Conservation (phyloP, 2,888 invertebrate species). For the Pachycephus smyrnensis region DNA sequence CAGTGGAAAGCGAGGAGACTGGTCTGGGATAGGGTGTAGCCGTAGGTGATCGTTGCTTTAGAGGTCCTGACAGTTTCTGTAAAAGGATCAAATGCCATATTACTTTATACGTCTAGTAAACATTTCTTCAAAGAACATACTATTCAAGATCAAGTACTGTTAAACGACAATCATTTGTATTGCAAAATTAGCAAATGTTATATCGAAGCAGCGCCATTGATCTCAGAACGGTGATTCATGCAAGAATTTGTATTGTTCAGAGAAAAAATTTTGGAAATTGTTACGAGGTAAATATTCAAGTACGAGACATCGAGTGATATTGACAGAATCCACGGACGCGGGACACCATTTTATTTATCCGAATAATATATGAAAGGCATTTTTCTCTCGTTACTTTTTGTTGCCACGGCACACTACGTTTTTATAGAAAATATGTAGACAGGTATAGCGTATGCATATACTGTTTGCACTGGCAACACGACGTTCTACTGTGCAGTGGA, state of each 20-base stretch:
- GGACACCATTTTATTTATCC: conserved; percentile 4
- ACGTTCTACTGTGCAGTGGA: neutral
- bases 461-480: neutral
- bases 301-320: neutral
- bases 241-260: neutral
- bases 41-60: conserved; percentile 31
- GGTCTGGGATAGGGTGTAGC: conserved; percentile 32
- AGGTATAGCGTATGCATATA: neutral
- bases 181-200: neutral
- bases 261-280: neutral
- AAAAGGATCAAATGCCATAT: conserved; percentile 11
- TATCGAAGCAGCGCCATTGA: neutral
- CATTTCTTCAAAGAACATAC: neutral
- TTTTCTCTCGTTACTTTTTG: neutral
- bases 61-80: neutral
- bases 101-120: neutral
- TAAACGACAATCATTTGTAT: neutral
- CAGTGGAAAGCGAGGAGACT: conserved; percentile 45
- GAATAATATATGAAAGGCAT: neutral
- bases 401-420: neutral
- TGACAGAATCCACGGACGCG: neutral
- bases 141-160: neutral
- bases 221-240: neutral
- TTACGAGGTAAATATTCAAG: neutral
- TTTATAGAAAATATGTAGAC: neutral